These are phyloP conservation scores for Drosophila mercatorum DNA, from an alignment of 2,888 invertebrate species.

Conservation along the genomic window DNA sequence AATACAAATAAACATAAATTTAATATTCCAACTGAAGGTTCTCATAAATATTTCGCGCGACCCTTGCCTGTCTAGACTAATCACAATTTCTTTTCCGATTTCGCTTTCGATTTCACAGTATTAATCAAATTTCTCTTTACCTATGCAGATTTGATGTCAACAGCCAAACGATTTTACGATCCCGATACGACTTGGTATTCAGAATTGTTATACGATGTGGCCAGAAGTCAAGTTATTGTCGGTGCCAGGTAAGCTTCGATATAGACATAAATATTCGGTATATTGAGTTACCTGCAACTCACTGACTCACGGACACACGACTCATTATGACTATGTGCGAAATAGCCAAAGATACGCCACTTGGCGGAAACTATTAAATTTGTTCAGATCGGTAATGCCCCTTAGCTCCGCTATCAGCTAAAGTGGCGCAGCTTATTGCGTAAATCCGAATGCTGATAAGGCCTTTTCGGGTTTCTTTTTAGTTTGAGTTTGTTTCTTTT, in stretches of 20 bases:
- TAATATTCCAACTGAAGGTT: neutral
- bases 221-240: constrained; percentile 93
- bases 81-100: neutral
- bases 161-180: constrained; percentile 89
- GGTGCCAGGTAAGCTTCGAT: constrained; percentile 91
- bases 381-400: constrained; percentile 7
- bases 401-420: neutral
- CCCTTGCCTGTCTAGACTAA: neutral
- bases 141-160: constrained; percentile 88
- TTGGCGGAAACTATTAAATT: constrained; percentile 27
- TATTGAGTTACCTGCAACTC: constrained; percentile 25
- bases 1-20: too few relatives aligned
- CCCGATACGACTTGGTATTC: constrained; percentile 91
- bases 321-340: constrained; percentile 41
- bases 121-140: constrained; percentile 11
- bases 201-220: constrained; percentile 93
- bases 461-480: neutral
- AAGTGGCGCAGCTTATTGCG: constrained; percentile 35
- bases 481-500: neutral
- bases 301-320: constrained; percentile 38
- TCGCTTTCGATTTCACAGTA: neutral
- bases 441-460: constrained; percentile 49
- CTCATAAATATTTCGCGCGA: neutral
- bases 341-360: constrained; percentile 3
- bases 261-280: constrained; percentile 11